phyloP scores from a whole-genome alignment of 1,140 invertebrate species.

The Tetramorium alpestre region DNA sequence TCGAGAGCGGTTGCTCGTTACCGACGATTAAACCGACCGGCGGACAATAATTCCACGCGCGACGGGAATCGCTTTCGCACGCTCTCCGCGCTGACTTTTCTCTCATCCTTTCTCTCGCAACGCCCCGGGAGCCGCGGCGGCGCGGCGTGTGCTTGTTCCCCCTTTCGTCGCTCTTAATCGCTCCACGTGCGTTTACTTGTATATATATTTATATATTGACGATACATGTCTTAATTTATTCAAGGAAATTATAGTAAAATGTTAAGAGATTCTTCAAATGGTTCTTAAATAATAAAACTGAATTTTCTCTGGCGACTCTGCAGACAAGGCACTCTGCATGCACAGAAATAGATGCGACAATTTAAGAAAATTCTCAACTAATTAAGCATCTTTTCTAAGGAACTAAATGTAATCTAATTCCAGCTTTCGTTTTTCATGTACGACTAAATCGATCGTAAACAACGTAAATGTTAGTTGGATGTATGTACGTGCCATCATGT shows the following conservation, averaged over 20 bases:
- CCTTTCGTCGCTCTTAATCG: conserved; percentile 33
- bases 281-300: neutral
- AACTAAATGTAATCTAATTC: neutral
- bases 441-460: neutral
- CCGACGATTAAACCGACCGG: conserved; percentile 41
- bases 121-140: neutral
- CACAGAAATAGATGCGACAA: neutral
- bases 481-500: conserved; percentile 37
- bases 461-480: neutral
- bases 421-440: conserved; percentile 27
- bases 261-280: neutral
- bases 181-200: neutral
- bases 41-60: conserved; percentile 56
- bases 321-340: no score
- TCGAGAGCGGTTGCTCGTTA: conserved; percentile 16
- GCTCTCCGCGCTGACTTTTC: conserved; percentile 53
- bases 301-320: neutral
- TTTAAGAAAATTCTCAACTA: neutral
- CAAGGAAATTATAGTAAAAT: no score
- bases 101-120: conserved; percentile 41
- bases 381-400: neutral
- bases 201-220: neutral
- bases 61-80: conserved; percentile 67
- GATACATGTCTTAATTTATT: neutral
- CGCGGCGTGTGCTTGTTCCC: neutral